Percentiles rank a stretch among this genome's conserved stretches.
Conservation (phyloP, 2,797 vertebrate genomes). For the Pseudomugil tenellus region DNA sequence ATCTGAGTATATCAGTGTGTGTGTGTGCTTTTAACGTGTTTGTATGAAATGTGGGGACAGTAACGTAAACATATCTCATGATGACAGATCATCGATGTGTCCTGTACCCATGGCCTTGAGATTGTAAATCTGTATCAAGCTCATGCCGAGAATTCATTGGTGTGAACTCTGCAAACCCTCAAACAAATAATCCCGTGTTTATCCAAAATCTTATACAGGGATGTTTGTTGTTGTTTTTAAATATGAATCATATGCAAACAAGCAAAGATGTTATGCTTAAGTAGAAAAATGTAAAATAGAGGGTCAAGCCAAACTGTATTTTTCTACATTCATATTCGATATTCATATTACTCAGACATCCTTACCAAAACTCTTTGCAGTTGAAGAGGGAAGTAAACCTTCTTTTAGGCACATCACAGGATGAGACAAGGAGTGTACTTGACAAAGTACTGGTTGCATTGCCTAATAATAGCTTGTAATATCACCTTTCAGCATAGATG, state of each 20-base stretch:
- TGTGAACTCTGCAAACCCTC: constrained; percentile 1
- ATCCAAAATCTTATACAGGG: background rate
- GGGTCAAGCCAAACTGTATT: no score
- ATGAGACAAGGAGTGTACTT: constrained; percentile 53
- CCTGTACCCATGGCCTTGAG: constrained; percentile 3
- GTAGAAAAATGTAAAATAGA: background rate
- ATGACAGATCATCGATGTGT: constrained; percentile 46
- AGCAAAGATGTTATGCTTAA: background rate
- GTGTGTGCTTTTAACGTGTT: background rate
- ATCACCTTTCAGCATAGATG: constrained; percentile 73
- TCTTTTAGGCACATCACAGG: constrained; percentile 28
- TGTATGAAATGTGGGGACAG: constrained; percentile 19
- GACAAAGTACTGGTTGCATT: constrained; percentile 65
- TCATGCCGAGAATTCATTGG: constrained; percentile 29
- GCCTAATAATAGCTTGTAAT: constrained; percentile 72
- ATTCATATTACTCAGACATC: constrained; percentile 6
- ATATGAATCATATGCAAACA: background rate
- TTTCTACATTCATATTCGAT: no score
- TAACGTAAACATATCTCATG: constrained; percentile 39
- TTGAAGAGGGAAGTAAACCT: constrained; percentile 14
- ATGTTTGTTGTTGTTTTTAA: background rate
- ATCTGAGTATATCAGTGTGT: background rate
- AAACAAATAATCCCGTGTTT: constrained; percentile 20
- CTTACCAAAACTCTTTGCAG: constrained; percentile 26
- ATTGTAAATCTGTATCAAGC: constrained; percentile 29